phyloP scores from a whole-genome alignment of 1,140 invertebrate genomes.

The Goniozus legneri region DNA sequence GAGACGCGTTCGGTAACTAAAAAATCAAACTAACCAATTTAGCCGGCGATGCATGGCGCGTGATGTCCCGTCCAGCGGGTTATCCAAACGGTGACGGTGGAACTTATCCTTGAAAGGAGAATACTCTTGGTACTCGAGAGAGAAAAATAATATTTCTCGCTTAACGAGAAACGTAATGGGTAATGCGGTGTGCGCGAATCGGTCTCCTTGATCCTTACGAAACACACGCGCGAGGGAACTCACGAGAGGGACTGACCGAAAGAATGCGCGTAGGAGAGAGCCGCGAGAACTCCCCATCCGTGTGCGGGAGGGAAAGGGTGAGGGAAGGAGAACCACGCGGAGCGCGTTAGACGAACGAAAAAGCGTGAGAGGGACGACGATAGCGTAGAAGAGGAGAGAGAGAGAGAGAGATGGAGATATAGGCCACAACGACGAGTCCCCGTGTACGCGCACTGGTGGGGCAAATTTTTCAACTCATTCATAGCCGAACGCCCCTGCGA shows the following conservation, averaged over 20 bases:
- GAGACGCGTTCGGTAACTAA: too few species aligned
- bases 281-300: constrained; percentile 14
- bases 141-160: too few species aligned
- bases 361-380: background rate
- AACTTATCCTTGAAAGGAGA: constrained; percentile 13
- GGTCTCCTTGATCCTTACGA: background rate
- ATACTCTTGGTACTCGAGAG: constrained; percentile 23
- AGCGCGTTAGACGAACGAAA: background rate
- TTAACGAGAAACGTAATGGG: too few species aligned
- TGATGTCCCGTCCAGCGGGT: constrained; percentile 16
- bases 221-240: constrained; percentile 29
- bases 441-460: constrained; percentile 34
- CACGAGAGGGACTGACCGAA: constrained; percentile 44
- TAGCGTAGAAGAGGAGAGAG: constrained; percentile 11
- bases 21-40: constrained; percentile 39
- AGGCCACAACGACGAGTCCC: too few species aligned
- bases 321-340: background rate
- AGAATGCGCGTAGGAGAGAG: constrained; percentile 26
- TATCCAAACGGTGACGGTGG: constrained; percentile 7
- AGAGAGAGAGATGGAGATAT: constrained; percentile 10
- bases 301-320: constrained; percentile 16
- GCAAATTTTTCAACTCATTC: constrained; percentile 45
- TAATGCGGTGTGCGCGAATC: too few species aligned
- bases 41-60: constrained; percentile 41
- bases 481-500: constrained; percentile 43